Evolutionary conservation across 2,888 invertebrate species (phyloP), one percentile per base, ranked within the genome.

Genomic region (Drosophila acutilabella): DNA sequence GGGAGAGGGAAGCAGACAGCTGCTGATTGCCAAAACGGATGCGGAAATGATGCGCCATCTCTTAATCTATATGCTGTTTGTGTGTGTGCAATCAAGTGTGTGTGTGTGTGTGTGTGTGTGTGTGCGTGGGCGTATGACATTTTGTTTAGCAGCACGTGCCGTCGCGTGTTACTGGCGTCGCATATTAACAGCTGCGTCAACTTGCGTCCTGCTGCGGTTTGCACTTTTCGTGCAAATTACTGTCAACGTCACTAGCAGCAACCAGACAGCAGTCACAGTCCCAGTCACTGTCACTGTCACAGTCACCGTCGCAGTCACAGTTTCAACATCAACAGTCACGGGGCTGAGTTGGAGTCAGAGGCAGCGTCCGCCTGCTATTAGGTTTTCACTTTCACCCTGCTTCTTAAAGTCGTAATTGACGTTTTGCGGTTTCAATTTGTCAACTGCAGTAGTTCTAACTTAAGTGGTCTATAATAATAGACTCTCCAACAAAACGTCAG

Each of bases 101-200:
- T 14, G 20, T 30, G 54, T 41, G 14, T 18, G 23, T 23, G 44
- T 41, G 51, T 16, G 51, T 14, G 33, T 41, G 59, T 65, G 42
- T 56, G 53, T 13, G 23, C 11, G 59, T 11, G 33, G 61, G 57
- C 51, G 74, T 65, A 40, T 54, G 61, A 71, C 76, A 79, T 76
- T 85, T 81, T 88, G 82, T 88, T 88, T 82, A 88, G 82, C 69
- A 77, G 86, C 88, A 82, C 82, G 82, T 88, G 82, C 86, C 70
- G 62, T 54, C 74, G 50, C 60, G 54, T 60, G 52, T 66, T 62
- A 70, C 69, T 62, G 52, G 54, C 73, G 62, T 67, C 71, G 80
- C 73, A 74, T 85, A 82, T 80, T 78, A 80, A 82, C 73, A 74
- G 69, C 71, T 64, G 80, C 66, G 67, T 66, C 72, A 47, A 45